Evolutionary conservation across 2,113 vertebrate genomes (phyloP).

Genomic region (Fulmarus glacialis): DNA sequence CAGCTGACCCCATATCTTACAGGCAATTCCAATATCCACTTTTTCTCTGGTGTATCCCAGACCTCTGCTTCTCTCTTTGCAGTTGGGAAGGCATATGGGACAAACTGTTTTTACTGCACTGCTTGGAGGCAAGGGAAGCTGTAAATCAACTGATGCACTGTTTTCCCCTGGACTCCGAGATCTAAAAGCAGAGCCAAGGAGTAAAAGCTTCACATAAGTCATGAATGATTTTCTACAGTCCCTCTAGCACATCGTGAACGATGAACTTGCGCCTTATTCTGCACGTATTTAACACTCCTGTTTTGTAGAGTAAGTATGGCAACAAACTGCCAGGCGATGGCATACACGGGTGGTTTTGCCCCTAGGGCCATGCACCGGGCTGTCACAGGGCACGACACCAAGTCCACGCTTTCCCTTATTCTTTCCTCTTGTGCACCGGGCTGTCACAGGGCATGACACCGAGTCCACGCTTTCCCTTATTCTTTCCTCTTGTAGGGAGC

Average conservation of each 20-base stretch:
- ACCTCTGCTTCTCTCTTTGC: not conserved
- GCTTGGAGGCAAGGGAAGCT: not conserved
- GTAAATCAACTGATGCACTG: not conserved
- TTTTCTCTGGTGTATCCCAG: not conserved
- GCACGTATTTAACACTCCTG: not conserved
- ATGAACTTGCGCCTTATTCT: not conserved
- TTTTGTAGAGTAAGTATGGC: not conserved
- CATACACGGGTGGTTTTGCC: accelerated
- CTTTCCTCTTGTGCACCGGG: not conserved
- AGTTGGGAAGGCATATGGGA: accelerated
- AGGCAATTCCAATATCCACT: not conserved
- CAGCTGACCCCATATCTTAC: not conserved
- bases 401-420: not conserved
- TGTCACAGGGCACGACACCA: accelerated
- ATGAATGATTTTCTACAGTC: not conserved
- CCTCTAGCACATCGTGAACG: not conserved
- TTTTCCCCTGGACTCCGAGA: not conserved
- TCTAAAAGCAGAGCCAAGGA: not conserved
- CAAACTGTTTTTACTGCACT: accelerated
- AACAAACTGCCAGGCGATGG: not conserved
- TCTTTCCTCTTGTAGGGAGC: too few species aligned
- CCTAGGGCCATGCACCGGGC: not conserved
- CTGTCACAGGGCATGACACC: not conserved
- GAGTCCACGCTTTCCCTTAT: accelerated
- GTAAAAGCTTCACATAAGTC: not conserved